Conservation (phyloP, 2,113 vertebrate genomes). For the Ascaphus truei region DNA sequence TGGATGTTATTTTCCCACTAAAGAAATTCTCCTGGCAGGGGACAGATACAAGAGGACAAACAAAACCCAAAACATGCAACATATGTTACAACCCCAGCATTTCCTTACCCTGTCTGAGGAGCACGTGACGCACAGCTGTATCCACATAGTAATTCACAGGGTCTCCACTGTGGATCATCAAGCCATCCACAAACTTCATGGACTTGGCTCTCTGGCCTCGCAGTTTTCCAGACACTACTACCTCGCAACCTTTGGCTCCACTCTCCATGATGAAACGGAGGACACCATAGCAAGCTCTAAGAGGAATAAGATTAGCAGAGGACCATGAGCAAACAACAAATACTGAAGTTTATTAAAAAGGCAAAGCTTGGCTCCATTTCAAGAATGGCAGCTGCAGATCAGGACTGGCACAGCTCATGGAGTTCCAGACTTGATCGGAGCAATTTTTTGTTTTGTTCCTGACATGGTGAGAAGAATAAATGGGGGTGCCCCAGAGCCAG, state of each 20-base stretch:
- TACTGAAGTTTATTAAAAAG: rapidly evolving
- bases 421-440: no score
- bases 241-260: slow-evolving; percentile 92
- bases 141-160: slow-evolving; percentile 98
- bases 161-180: slow-evolving; percentile 99
- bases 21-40: no score
- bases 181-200: slow-evolving; percentile 98
- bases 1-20: no score
- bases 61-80: no score
- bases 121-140: slow-evolving; percentile 92
- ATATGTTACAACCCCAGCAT: no score
- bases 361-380: no score
- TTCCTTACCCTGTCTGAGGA: slow-evolving; percentile 89
- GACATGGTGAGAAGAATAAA: no score
- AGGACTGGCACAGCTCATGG: no score
- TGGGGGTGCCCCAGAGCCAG: no score
- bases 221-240: slow-evolving; percentile 94
- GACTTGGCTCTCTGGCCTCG: slow-evolving; percentile 94
- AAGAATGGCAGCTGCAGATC: no score
- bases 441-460: no score
- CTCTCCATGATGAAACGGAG: slow-evolving; percentile 99
- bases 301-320: neutral
- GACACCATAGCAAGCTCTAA: slow-evolving; percentile 93
- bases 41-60: no score
- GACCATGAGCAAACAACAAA: neutral